Percentiles rank a stretch among this genome's conserved stretches.
Evolutionary conservation across 2,888 invertebrate species (phyloP).

Genomic region (Metopia argyrocephala): DNA sequence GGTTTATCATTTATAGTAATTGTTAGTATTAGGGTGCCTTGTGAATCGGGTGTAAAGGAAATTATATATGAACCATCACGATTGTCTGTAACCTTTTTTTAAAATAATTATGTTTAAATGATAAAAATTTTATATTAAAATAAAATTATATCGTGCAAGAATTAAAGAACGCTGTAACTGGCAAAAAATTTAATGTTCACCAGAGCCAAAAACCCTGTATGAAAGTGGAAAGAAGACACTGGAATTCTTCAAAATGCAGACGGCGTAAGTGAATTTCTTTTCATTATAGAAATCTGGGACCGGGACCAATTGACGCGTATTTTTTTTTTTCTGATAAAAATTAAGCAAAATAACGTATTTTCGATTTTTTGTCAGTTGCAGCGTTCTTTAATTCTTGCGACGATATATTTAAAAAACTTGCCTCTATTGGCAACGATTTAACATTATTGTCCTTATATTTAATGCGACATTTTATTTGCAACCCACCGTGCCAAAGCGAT

Average conservation of each 20-base stretch:
- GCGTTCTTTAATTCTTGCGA: no score
- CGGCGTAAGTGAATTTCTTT: no score
- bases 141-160: not conserved
- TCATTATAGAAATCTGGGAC: no score
- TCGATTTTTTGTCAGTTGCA: no score
- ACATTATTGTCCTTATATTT: slow-evolving; percentile 80
- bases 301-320: no score
- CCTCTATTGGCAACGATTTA: slow-evolving; percentile 79
- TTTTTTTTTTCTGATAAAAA: no score
- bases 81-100: slow-evolving; percentile 80
- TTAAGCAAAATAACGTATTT: no score
- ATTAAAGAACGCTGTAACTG: no score
- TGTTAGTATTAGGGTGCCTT: slow-evolving; percentile 82
- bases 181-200: no score
- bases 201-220: no score
- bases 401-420: slow-evolving; percentile 71
- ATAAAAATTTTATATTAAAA: not conserved
- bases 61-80: slow-evolving; percentile 84
- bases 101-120: not conserved
- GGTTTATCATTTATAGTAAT: slow-evolving; percentile 83
- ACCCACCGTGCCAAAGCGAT: slow-evolving; percentile 84
- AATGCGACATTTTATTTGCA: slow-evolving; percentile 80
- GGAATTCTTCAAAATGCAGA: no score
- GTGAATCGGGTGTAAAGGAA: slow-evolving; percentile 82
- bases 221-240: no score